Conservation (phyloP, 2,888 invertebrate species). For the Nephrotoma flavescens region DNA sequence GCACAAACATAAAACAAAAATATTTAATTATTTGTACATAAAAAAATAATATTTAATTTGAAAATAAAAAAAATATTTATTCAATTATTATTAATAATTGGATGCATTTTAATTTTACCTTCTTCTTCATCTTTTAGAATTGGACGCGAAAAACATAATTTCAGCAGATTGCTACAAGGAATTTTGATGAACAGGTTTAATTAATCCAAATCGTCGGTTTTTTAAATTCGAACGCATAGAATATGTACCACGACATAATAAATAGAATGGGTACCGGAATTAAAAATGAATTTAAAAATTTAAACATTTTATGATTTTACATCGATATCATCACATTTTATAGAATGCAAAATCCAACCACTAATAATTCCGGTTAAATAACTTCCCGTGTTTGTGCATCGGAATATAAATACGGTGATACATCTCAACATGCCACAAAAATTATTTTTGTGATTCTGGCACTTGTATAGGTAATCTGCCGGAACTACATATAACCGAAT, state of each 20-base stretch:
- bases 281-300: no score
- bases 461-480: no score
- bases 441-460: not conserved
- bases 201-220: constrained; percentile 8
- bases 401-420: constrained; percentile 30
- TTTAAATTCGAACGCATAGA: constrained; percentile 7
- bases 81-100: not conserved
- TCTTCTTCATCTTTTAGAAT: not conserved
- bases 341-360: constrained; percentile 27
- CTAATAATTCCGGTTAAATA: constrained; percentile 32
- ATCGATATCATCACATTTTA: not conserved
- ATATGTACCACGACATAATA: not conserved
- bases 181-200: no score
- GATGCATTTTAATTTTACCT: not conserved
- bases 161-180: no score
- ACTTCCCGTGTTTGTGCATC: constrained; percentile 15
- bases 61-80: not conserved
- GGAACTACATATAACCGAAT: no score
- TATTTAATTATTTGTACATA: not conserved
- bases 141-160: no score
- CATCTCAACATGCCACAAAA: not conserved
- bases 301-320: not conserved
- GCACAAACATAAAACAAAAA: not conserved
- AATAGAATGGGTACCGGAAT: no score
- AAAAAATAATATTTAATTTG: not conserved